Conservation (phyloP, 2,888 invertebrate genomes). For the Macrophya alboannulata region DNA sequence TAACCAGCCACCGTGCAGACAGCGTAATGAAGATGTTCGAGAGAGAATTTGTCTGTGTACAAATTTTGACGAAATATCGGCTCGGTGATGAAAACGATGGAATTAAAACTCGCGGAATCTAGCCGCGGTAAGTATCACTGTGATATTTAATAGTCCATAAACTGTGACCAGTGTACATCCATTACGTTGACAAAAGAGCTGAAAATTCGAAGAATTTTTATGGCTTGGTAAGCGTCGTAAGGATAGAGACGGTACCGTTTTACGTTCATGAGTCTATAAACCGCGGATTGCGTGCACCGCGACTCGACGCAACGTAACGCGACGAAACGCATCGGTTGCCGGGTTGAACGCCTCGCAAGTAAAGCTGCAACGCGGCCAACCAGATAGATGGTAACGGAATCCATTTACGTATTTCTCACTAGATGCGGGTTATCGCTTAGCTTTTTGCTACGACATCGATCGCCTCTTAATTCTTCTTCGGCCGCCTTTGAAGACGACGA, state of each 20-base stretch:
- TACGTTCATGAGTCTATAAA: neutral
- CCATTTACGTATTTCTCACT: constrained; percentile 26
- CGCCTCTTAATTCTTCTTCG: neutral
- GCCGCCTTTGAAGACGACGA: neutral
- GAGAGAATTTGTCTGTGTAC: neutral
- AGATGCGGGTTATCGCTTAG: constrained; percentile 17
- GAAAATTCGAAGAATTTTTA: constrained; percentile 23
- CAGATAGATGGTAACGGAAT: constrained; percentile 43
- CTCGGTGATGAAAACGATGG: neutral
- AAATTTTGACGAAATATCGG: neutral
- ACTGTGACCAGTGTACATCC: neutral
- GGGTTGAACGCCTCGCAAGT: constrained; percentile 32
- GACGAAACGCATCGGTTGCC: constrained; percentile 22
- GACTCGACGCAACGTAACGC: constrained; percentile 35
- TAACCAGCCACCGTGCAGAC: neutral
- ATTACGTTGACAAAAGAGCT: neutral
- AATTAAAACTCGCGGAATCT: neutral
- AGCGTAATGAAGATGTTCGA: neutral
- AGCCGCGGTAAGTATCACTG: neutral
- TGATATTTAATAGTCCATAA: neutral
- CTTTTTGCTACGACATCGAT: constrained; percentile 15
- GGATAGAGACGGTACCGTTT: constrained; percentile 26
- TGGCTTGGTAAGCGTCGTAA: constrained; percentile 8
- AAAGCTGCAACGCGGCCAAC: constrained; percentile 24
- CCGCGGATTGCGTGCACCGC: neutral